Evolutionary conservation across 1,140 invertebrate genomes (phyloP), one percentile per base, ranked within the genome.

Genomic region (Trachymyrmex cornetzi): DNA sequence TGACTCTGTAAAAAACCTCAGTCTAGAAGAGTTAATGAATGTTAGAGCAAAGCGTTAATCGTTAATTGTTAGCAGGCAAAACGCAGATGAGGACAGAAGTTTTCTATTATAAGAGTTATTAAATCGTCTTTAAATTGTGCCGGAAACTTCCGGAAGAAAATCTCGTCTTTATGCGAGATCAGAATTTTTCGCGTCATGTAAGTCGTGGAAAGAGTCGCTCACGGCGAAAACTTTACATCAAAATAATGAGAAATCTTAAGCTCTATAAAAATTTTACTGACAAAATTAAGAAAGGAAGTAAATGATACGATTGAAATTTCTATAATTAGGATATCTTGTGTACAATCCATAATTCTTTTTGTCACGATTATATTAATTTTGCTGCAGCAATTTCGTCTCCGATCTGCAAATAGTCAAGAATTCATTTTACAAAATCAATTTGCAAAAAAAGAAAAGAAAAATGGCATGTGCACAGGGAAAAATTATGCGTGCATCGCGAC

Each of bases 41-140:
- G 91, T 94, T 94, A 94, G 92, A 93, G 84, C 87, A 93, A 91
- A 93, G 77, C 87, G 82, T 94, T 93, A 93, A 84, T 94, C 77
- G 89, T 86, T 88, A 87, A 87, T 80, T 81, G 11, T 59, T 69
- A 44, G 67, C 94, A 94, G 94, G 93, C 93, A 93, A 63, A 69
- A 92, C 75, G 93, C 75, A 90, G 50, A 92, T 7, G 77, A 92
- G 72, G 69, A 85, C 44, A 88, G 71, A 90, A 87, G 48, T 66
- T 66, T 75, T 84, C 11, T 71, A 1, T 86, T 27, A 30, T n/a
- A 22, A 86, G 77, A 50, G 14, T 61, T 44, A 66, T 24, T 9
- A 74, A 9, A 48, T 44, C 1, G 30, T 87, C n/a, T 89, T 22
- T 48, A 74, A 48, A 82, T 48, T 38, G 1, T 24, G 19, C 6